phyloP scores from a whole-genome alignment of 2,113 vertebrate genomes.

The Pimephales promelas region DNA sequence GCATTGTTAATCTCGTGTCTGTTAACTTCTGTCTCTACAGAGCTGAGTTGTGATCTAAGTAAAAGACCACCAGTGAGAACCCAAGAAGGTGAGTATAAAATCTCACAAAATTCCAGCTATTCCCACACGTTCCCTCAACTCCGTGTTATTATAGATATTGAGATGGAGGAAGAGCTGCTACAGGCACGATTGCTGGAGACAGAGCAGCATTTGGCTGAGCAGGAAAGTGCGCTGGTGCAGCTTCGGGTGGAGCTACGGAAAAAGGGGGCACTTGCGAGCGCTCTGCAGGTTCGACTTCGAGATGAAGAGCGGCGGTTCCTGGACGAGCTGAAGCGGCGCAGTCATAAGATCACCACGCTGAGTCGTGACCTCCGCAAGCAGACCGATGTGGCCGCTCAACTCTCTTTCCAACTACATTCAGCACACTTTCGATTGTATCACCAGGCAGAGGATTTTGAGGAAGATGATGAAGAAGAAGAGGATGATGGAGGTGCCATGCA shows the following conservation, averaged over 20 bases:
- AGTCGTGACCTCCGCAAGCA: conserved; percentile 89
- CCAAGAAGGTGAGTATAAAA: conserved; percentile 67
- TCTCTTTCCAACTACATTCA: conserved; percentile 85
- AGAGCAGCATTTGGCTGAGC: conserved; percentile 82
- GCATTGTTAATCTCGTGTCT: not conserved
- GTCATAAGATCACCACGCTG: conserved; percentile 88
- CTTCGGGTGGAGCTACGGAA: conserved; percentile 83
- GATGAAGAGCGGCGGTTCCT: conserved; percentile 88
- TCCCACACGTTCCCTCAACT: conserved; percentile 7
- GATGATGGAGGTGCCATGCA: conserved; percentile 55
- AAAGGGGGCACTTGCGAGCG: conserved; percentile 82
- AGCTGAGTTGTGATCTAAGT: conserved; percentile 76
- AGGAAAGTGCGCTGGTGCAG: conserved; percentile 78
- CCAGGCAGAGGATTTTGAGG: conserved; percentile 58
- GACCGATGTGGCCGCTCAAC: conserved; percentile 83
- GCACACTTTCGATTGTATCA: conserved; percentile 81
- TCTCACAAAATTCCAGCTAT: not conserved
- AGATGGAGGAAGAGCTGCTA: conserved; percentile 80
- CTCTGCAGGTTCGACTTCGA: conserved; percentile 84
- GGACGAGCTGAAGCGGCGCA: conserved; percentile 90
- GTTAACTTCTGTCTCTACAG: conserved; percentile 59
- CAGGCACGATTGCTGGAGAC: conserved; percentile 80
- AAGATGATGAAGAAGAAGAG: conserved; percentile 46
- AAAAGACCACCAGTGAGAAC: conserved; percentile 72
- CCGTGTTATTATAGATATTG: conserved; percentile 53